These are phyloP conservation scores for Pandemis heparana DNA, from an alignment of 2,888 invertebrate genomes.

Conservation along the genomic window DNA sequence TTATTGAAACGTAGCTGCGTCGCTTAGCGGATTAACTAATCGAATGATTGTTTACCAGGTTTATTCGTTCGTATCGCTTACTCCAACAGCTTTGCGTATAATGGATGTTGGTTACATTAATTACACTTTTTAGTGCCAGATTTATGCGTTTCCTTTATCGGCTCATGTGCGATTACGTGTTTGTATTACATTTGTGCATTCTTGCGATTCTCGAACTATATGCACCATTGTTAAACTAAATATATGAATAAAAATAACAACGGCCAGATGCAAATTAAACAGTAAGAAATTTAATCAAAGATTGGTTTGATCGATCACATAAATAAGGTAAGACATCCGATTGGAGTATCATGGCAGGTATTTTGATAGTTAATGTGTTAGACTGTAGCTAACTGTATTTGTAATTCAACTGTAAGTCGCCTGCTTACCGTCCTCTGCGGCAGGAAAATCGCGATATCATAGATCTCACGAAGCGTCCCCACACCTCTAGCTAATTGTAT, in stretches of 20 bases:
- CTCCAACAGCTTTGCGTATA: conserved; percentile 70
- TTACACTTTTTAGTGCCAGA: conserved; percentile 76
- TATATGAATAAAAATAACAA: neutral
- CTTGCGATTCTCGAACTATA: conserved; percentile 44
- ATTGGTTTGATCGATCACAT: too few relatives aligned
- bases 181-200: conserved; percentile 65
- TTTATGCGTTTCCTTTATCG: conserved; percentile 78
- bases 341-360: too few relatives aligned
- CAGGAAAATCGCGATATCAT: conserved; percentile 16
- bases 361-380: neutral
- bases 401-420: neutral
- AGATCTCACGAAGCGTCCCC: conserved; percentile 34
- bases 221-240: neutral
- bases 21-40: conserved; percentile 72
- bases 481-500: conserved; percentile 56
- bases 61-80: conserved; percentile 65
- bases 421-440: neutral
- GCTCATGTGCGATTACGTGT: conserved; percentile 74
- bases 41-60: conserved; percentile 74
- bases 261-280: too few relatives aligned
- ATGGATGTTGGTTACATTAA: conserved; percentile 78
- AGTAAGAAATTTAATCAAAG: too few relatives aligned
- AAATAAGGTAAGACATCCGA: too few relatives aligned
- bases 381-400: neutral
- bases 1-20: conserved; percentile 61